These are phyloP conservation scores for Gymnoscopelus braueri DNA, from an alignment of 2,797 vertebrate genomes.

Conservation along the genomic window DNA sequence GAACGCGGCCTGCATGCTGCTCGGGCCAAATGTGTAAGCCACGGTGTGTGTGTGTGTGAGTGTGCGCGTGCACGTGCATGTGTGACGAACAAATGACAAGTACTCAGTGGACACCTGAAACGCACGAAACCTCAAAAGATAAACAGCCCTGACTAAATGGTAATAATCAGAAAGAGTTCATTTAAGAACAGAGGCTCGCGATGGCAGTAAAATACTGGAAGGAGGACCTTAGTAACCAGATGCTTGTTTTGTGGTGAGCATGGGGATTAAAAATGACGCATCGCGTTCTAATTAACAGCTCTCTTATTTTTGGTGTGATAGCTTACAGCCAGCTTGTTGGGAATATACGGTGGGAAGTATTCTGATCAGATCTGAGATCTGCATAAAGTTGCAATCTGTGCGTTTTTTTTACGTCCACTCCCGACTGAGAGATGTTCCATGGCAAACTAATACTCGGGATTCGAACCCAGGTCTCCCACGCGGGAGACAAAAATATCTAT, in stretches of 20 bases:
- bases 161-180: neutral
- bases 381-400: too few species aligned
- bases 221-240: too few species aligned
- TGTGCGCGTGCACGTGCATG: too few species aligned
- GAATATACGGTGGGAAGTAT: neutral
- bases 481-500: too few species aligned
- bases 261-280: too few species aligned
- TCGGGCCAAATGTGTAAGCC: constrained; percentile 37
- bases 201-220: neutral
- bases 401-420: too few species aligned
- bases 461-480: too few species aligned
- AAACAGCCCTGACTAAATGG: constrained; percentile 1
- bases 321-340: constrained; percentile 8
- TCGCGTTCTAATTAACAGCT: too few species aligned
- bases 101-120: constrained; percentile 30
- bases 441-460: too few species aligned
- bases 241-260: neutral
- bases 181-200: constrained; percentile 23
- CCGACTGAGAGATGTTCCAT: too few species aligned
- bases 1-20: too few species aligned
- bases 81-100: constrained; percentile 10
- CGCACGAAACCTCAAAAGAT: neutral
- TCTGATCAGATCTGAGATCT: neutral
- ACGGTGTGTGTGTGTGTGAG: constrained; percentile 14
- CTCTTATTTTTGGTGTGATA: too few species aligned